Percentiles rank a stretch among this genome's conserved stretches.
Evolutionary conservation across 2,113 vertebrate genomes (phyloP).

Genomic region (Sylvietta virens): DNA sequence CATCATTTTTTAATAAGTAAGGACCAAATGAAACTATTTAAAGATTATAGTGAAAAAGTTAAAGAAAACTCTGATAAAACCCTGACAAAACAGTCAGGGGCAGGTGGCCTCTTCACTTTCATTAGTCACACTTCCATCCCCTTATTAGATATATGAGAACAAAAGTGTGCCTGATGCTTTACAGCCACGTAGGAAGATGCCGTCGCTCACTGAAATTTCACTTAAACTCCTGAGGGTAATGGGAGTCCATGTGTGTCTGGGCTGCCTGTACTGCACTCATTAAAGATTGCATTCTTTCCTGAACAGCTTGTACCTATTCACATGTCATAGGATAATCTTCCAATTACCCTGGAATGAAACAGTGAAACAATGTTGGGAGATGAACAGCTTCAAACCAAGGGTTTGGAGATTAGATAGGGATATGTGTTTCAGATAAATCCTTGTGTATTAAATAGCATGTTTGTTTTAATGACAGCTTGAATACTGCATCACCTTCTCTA

Average conservation of each 20-base stretch:
- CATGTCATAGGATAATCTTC: neutral
- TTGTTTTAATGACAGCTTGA: constrained; percentile 51
- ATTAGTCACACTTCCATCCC: neutral
- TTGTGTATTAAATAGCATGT: neutral
- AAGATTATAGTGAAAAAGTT: neutral
- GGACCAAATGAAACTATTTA: neutral
- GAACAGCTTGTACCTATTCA: constrained; percentile 11
- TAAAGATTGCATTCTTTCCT: neutral
- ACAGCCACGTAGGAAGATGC: neutral
- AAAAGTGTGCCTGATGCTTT: constrained; percentile 14
- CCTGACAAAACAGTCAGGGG: neutral
- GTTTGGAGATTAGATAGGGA: neutral
- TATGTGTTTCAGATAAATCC: constrained; percentile 47
- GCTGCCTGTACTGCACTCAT: neutral
- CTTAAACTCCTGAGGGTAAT: neutral
- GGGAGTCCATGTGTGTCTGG: neutral
- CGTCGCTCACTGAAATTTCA: neutral
- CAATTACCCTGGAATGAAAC: neutral
- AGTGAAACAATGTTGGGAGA: neutral
- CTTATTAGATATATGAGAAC: neutral
- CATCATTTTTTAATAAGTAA: neutral
- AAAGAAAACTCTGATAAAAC: neutral
- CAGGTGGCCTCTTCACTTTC: neutral
- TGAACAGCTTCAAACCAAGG: neutral
- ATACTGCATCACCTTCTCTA: constrained; percentile 64